These are phyloP conservation scores for Mylabris sibirica DNA, from an alignment of 2,888 invertebrate species.

Conservation along the genomic window DNA sequence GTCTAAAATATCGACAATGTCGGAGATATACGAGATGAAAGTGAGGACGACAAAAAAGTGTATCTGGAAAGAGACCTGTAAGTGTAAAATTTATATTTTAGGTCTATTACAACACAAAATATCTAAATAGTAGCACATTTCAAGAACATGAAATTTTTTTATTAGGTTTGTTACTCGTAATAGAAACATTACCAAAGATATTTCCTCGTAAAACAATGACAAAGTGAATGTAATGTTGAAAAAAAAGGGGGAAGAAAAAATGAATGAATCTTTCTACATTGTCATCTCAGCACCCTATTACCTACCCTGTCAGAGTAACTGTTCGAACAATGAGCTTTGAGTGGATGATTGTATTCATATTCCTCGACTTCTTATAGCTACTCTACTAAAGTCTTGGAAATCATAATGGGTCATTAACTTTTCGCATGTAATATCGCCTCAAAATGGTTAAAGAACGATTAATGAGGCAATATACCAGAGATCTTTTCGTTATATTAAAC, in stretches of 20 bases:
- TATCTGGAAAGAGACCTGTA: too few relatives aligned
- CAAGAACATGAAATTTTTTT: too few relatives aligned
- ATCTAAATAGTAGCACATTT: too few relatives aligned
- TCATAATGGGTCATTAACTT: constrained; percentile 36
- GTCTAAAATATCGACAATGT: too few relatives aligned
- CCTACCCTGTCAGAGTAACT: neutral
- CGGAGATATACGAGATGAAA: too few relatives aligned
- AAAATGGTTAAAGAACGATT: constrained; percentile 24
- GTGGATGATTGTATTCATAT: constrained; percentile 34
- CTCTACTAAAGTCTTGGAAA: constrained; percentile 32
- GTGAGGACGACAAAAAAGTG: too few relatives aligned
- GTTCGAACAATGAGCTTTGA: constrained; percentile 26
- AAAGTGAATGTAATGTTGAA: neutral
- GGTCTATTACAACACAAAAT: too few relatives aligned
- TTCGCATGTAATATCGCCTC: constrained; percentile 24
- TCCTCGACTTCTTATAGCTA: constrained; percentile 17
- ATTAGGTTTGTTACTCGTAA: too few relatives aligned
- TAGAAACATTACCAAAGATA: neutral
- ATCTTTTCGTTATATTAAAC: constrained; percentile 15
- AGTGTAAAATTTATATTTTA: too few relatives aligned
- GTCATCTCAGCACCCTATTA: neutral
- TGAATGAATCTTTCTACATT: neutral
- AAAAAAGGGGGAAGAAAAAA: neutral
- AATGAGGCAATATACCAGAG: constrained; percentile 12
- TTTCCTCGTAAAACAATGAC: neutral